Conservation (phyloP, 2,888 invertebrate genomes). For the Lissocephala sabroskyi region DNA sequence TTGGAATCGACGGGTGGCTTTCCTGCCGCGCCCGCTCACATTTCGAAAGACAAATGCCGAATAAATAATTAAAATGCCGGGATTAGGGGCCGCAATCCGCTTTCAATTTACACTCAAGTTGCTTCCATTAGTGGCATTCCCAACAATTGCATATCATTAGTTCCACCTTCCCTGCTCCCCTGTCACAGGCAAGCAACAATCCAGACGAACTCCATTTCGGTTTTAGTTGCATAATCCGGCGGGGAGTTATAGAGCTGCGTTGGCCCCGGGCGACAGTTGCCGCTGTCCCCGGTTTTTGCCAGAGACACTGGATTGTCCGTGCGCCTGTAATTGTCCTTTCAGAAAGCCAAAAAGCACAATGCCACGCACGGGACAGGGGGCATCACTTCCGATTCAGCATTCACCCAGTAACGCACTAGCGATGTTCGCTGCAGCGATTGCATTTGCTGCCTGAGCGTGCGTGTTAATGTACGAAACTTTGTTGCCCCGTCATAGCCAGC, state of each 20-base stretch:
- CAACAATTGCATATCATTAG: conserved; percentile 62
- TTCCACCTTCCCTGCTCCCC: too few species aligned
- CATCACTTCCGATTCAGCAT: conserved; percentile 33
- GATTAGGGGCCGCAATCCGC: conserved; percentile 63
- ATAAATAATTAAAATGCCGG: conserved; percentile 56
- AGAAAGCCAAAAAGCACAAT: conserved; percentile 17
- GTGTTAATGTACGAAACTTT: conserved; percentile 59
- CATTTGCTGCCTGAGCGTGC: conserved; percentile 39
- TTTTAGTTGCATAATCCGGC: conserved; percentile 37
- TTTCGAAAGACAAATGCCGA: conserved; percentile 47
- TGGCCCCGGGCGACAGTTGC: conserved; percentile 37
- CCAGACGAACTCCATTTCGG: too few species aligned
- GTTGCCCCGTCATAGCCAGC: conserved; percentile 22
- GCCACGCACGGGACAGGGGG: conserved; percentile 13
- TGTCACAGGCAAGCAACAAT: too few species aligned
- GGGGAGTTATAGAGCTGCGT: conserved; percentile 38
- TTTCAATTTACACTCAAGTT: conserved; percentile 63
- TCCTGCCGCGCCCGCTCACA: too few species aligned
- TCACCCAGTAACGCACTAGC: conserved; percentile 18
- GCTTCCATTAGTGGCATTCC: conserved; percentile 50
- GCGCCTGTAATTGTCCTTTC: conserved; percentile 23
- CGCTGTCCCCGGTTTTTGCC: too few species aligned
- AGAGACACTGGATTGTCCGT: too few species aligned
- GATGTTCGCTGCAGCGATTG: background rate
- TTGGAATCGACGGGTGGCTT: too few species aligned